Conservation (phyloP, 2,888 invertebrate species). For the Leptogaster cylindrica region DNA sequence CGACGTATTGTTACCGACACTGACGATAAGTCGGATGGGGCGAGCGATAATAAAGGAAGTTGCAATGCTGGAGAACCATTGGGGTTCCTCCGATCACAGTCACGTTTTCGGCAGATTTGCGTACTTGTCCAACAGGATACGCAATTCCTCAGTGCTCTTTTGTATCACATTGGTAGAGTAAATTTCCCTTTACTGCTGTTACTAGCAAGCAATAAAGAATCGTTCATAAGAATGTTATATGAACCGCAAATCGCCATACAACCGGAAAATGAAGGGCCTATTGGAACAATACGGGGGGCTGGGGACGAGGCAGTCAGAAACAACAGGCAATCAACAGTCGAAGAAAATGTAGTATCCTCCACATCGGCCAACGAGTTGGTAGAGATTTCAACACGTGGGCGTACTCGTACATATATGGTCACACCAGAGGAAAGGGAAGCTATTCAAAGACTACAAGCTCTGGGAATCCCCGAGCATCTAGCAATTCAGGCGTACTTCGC, state of each 20-base stretch:
- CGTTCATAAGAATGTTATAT: no score
- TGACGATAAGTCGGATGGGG: background rate
- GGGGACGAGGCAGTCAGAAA: conserved; percentile 93
- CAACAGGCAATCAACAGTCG: conserved; percentile 78
- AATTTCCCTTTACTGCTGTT: conserved; percentile 91
- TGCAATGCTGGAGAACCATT: no score
- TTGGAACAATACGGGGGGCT: conserved; percentile 86
- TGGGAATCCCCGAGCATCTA: conserved; percentile 94
- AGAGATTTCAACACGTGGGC: no score
- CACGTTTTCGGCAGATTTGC: conserved; percentile 94
- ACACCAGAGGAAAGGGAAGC: conserved; percentile 7
- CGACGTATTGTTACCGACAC: no score
- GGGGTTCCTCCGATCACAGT: conserved; percentile 86
- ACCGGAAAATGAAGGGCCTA: no score
- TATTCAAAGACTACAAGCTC: conserved; percentile 72
- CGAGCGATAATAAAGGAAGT: no score
- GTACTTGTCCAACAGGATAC: conserved; percentile 90
- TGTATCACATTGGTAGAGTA: conserved; percentile 89
- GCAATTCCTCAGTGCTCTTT: conserved; percentile 82
- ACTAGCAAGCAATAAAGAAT: no score
- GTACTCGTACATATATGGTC: background rate
- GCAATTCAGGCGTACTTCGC: conserved; percentile 97
- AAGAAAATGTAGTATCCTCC: no score
- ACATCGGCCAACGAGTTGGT: no score
- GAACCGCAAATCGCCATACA: no score